Evolutionary conservation across 2,113 vertebrate genomes (phyloP), one percentile per base, ranked within the genome.

Genomic region (Psittacula cyanocephala): DNA sequence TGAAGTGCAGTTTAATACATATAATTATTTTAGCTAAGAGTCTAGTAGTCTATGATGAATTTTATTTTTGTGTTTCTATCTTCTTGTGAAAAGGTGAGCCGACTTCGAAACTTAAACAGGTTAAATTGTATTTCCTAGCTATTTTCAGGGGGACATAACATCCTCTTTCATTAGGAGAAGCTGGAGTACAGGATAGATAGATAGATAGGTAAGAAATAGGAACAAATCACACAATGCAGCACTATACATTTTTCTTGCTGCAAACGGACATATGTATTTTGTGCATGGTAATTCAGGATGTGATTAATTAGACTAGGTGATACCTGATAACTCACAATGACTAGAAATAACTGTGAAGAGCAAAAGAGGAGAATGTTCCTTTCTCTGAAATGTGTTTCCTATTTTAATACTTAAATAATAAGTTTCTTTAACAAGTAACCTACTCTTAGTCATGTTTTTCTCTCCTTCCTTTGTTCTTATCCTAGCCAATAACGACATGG

Each of bases 401-500:
- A 71, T 88, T 92, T 91, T 74, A 95, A 83, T 81, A 67, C 31
- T 86, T 69, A 93, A 94, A 93, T 68, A 86, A 79, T 72, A 23
- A 49, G 41, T 46, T 88, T 83, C 71, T 90, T 93, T 86, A 93
- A 57, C 80, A 92, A 90, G 43, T 50, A 95, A 86, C 27, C 53
- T 49, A 64, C 33, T 89, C 79, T 93, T 68, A 81, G 43, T 91
- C 68, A 63, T 86, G 64, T 67, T 93, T 91, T 89, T n/a, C 25
- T 81, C 37, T 74, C 20, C 81, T 6, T 24, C 8, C 60, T 94
- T 86, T 89, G 39, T 94, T 80, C 50, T 70, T 52, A 77, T 41
- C 28, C 44, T 79, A 81, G 37, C 39, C 24, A 81, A 27, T 50
- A 83, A 85, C 25, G 70, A 28, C 13, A 6, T 37, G 29, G n/a